phyloP scores from a whole-genome alignment of 2,888 invertebrate genomes.

The Drosophila stalkeri region DNA sequence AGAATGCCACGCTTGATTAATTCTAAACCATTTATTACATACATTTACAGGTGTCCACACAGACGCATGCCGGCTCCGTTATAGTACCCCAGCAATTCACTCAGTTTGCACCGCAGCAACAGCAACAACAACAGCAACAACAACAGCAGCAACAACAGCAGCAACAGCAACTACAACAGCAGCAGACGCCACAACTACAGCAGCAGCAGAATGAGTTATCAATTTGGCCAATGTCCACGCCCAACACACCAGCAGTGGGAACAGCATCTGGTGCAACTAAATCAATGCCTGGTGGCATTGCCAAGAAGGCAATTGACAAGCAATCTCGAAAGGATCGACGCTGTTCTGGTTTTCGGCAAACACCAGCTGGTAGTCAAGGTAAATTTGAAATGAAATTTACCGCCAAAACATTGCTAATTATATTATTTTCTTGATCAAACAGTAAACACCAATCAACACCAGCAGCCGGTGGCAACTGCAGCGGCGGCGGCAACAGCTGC shows the following conservation, averaged over 20 bases:
- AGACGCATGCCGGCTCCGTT: conserved; percentile 86
- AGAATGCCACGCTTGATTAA: neutral
- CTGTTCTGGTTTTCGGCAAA: conserved; percentile 83
- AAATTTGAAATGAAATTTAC: conserved; percentile 3
- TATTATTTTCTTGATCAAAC: neutral
- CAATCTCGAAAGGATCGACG: conserved; percentile 85
- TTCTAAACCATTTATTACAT: neutral
- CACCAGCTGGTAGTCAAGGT: conserved; percentile 85
- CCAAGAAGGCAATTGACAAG: conserved; percentile 85
- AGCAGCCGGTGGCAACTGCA: conserved; percentile 59
- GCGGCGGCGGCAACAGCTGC: conserved; percentile 71
- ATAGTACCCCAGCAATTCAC: conserved; percentile 77
- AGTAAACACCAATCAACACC: conserved; percentile 82
- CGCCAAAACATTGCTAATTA: neutral
- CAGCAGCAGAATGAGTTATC: conserved; percentile 70
- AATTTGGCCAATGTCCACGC: conserved; percentile 71
- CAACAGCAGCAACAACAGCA: conserved; percentile 67
- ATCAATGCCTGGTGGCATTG: conserved; percentile 83
- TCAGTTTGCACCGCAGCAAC: conserved; percentile 66
- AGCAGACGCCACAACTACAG: conserved; percentile 58
- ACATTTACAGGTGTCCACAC: conserved; percentile 87
- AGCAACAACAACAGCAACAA: conserved; percentile 64
- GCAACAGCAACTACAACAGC: conserved; percentile 62
- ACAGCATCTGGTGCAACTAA: conserved; percentile 60
- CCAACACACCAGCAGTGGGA: conserved; percentile 54